phyloP scores from a whole-genome alignment of 2,797 vertebrate genomes.

The Eulemur albifrons region DNA sequence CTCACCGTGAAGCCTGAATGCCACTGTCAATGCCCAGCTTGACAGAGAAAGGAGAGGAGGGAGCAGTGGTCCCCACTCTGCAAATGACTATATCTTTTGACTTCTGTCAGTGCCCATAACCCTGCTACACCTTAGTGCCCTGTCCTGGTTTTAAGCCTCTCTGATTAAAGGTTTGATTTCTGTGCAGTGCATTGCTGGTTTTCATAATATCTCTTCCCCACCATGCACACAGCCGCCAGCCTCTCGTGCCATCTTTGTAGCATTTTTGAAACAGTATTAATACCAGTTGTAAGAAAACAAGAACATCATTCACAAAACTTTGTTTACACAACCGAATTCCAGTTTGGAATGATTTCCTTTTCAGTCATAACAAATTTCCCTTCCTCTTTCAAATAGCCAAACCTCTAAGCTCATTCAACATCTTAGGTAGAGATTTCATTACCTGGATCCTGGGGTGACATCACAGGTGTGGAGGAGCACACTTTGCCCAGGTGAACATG shows the following conservation, averaged over 20 bases:
- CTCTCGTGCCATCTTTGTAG: background rate
- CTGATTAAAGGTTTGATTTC: slow-evolving; percentile 45
- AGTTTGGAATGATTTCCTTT: slow-evolving; percentile 47
- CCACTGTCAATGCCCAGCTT: background rate
- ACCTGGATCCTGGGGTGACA: background rate
- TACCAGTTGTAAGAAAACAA: slow-evolving; percentile 47
- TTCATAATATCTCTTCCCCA: background rate
- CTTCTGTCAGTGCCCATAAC: background rate
- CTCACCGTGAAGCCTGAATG: background rate
- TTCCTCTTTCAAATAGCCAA: slow-evolving; percentile 34
- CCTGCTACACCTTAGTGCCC: background rate
- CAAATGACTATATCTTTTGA: background rate
- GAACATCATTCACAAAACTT: slow-evolving; percentile 42
- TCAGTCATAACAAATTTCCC: slow-evolving; percentile 34
- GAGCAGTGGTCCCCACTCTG: background rate
- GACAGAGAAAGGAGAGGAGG: background rate
- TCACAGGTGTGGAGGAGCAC: background rate
- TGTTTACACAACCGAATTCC: slow-evolving; percentile 49
- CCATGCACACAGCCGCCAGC: background rate
- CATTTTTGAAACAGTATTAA: slow-evolving; percentile 32
- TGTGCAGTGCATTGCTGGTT: background rate
- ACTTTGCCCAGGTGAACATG: background rate
- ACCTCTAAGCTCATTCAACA: background rate
- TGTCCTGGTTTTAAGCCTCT: slow-evolving; percentile 1
- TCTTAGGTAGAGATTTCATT: background rate